Conservation (phyloP, 2,888 invertebrate genomes). For the Beris chalybata region DNA sequence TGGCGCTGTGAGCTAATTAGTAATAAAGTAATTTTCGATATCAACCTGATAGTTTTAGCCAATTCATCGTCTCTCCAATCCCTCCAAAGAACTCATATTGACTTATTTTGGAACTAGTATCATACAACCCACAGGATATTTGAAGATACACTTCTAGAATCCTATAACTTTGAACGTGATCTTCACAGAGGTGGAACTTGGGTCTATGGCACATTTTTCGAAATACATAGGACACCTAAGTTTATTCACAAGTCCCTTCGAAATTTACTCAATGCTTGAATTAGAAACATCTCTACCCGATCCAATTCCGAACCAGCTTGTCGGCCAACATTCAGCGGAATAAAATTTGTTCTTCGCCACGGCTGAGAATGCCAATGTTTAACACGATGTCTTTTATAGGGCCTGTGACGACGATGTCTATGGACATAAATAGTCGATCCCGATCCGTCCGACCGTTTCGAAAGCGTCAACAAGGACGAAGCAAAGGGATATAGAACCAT, state of each 20-base stretch:
- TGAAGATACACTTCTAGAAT: too few relatives aligned
- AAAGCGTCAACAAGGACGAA: conserved; percentile 55
- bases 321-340: conserved; percentile 1
- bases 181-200: too few relatives aligned
- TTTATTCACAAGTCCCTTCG: not conserved
- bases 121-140: too few relatives aligned
- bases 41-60: too few relatives aligned
- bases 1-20: too few relatives aligned
- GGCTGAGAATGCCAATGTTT: not conserved
- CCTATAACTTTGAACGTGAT: too few relatives aligned
- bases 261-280: conserved; percentile 8
- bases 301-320: conserved; percentile 7
- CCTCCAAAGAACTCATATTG: too few relatives aligned
- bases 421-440: conserved; percentile 35
- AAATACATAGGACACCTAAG: not conserved
- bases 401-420: conserved; percentile 31
- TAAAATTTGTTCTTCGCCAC: not conserved
- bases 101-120: too few relatives aligned
- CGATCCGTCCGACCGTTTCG: conserved; percentile 1
- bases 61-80: too few relatives aligned
- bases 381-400: conserved; percentile 10
- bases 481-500: conserved; percentile 68
- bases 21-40: too few relatives aligned
- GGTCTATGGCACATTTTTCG: conserved; percentile 12
- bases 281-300: conserved; percentile 5